phyloP scores from a whole-genome alignment of 2,888 invertebrate species.

The Mechanitis mazaeus region DNA sequence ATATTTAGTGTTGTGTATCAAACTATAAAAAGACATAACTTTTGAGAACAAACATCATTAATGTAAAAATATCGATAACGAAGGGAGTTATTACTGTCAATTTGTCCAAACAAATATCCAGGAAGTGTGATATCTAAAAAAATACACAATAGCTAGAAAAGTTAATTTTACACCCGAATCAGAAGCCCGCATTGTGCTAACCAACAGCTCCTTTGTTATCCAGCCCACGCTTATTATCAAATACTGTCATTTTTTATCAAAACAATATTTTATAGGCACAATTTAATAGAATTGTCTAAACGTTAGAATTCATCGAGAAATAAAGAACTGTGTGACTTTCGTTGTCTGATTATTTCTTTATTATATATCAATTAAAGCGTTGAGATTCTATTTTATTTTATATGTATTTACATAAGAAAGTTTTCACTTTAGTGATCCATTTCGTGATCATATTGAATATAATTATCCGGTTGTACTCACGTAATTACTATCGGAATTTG shows the following conservation, averaged over 20 bases:
- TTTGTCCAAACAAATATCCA: conserved; percentile 55
- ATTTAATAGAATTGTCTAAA: conserved; percentile 1
- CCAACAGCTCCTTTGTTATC: conserved; percentile 70
- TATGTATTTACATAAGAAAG: too few relatives aligned
- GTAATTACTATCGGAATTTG: too few relatives aligned
- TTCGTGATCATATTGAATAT: too few relatives aligned
- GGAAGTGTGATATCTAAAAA: conserved; percentile 54
- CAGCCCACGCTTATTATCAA: conserved; percentile 74
- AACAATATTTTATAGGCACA: conserved; percentile 51
- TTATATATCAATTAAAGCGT: too few relatives aligned
- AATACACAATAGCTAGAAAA: conserved; percentile 63
- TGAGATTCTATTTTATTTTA: too few relatives aligned
- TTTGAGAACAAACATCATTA: conserved; percentile 1
- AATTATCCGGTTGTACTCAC: too few relatives aligned
- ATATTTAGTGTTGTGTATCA: background rate
- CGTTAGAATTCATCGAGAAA: background rate
- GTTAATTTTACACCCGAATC: conserved; percentile 74
- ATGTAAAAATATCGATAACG: conserved; percentile 2
- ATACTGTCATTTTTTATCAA: conserved; percentile 76
- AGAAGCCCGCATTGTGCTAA: conserved; percentile 69
- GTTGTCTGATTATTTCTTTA: too few relatives aligned
- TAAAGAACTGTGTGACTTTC: background rate
- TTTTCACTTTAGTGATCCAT: too few relatives aligned
- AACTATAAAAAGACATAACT: background rate
- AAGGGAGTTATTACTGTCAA: conserved; percentile 35